Evolutionary conservation across 2,888 invertebrate species (phyloP).

Genomic region (Netelia inedita): DNA sequence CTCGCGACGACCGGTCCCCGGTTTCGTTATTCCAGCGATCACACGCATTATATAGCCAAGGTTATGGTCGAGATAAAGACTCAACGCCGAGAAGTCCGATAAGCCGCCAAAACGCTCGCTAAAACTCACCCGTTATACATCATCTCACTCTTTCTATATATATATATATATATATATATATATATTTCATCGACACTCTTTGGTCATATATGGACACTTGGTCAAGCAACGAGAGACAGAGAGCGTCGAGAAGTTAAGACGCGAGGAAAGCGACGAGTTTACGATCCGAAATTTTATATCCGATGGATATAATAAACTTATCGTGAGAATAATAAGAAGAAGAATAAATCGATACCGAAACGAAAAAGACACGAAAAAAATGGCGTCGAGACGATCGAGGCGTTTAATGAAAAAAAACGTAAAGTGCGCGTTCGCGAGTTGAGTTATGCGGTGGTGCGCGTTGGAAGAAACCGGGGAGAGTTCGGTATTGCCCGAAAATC

Average conservation of each 20-base stretch:
- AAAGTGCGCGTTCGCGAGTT: constrained; percentile 45
- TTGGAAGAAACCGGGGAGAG: constrained; percentile 41
- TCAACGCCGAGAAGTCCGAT: constrained; percentile 74
- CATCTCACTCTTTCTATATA: neutral
- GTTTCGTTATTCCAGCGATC: constrained; percentile 46
- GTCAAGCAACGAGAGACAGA: constrained; percentile 33
- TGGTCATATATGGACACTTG: constrained; percentile 53
- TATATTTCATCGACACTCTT: constrained; percentile 7
- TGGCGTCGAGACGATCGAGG: constrained; percentile 6
- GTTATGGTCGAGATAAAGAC: constrained; percentile 83
- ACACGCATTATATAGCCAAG: constrained; percentile 75
- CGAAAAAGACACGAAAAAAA: neutral
- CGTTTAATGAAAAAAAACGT: constrained; percentile 8
- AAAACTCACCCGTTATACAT: constrained; percentile 11
- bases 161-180: constrained; percentile 17
- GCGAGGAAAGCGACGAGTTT: constrained; percentile 4
- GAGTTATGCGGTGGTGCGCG: constrained; percentile 60
- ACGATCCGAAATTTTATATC: neutral
- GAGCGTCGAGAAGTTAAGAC: constrained; percentile 34
- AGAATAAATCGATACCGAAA: neutral
- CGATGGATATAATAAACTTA: neutral
- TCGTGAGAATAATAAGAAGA: neutral
- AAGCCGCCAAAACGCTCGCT: constrained; percentile 70
- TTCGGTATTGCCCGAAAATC: constrained; percentile 47
- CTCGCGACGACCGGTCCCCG: constrained; percentile 7